Percentiles rank a stretch among this genome's conserved stretches.
These are phyloP conservation scores for Dreissena rostriformis DNA, from an alignment of 1,140 invertebrate species.

Conservation along the genomic window DNA sequence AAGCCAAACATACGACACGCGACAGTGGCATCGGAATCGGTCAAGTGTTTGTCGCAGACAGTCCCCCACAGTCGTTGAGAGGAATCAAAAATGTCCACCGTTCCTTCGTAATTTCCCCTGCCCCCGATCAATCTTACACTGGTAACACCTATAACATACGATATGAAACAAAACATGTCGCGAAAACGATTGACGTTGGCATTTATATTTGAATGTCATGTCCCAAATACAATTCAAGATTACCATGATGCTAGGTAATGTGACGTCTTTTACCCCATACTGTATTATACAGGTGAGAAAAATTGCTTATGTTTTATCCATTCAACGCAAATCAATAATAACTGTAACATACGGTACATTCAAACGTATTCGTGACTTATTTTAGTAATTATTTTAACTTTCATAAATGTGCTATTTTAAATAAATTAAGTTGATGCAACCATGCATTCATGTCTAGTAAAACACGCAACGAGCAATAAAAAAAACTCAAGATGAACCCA, in stretches of 20 bases:
- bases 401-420: no score
- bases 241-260: no score
- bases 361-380: no score
- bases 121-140: constrained; percentile 23
- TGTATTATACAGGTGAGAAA: no score
- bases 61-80: constrained; percentile 5
- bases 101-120: constrained; percentile 36
- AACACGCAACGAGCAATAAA: no score
- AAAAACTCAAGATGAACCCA: no score
- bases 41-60: constrained; percentile 34
- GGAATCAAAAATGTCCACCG: background rate
- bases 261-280: no score
- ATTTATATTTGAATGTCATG: background rate
- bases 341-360: background rate
- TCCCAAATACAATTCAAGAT: background rate
- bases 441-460: no score
- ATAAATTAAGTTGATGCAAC: no score
- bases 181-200: background rate
- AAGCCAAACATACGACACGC: constrained; percentile 23
- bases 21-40: constrained; percentile 23
- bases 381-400: no score
- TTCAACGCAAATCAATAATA: background rate
- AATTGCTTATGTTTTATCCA: no score
- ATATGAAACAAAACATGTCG: background rate
- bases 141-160: background rate